Evolutionary conservation across 2,797 vertebrate genomes (phyloP), one percentile per base, ranked within the genome.

Genomic region (Malacoraja senta): DNA sequence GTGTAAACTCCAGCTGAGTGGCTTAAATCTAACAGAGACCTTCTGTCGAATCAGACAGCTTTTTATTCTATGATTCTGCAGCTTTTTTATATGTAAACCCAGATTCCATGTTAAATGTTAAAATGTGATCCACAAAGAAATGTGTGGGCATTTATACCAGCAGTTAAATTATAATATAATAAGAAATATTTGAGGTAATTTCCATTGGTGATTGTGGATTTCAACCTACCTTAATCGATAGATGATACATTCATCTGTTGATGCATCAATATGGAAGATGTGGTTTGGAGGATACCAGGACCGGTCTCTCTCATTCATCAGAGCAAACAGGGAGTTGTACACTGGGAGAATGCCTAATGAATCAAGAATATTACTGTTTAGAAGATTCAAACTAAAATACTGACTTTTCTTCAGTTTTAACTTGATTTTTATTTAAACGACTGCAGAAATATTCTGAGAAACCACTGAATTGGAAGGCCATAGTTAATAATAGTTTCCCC

Each of bases 231-330:
- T 98, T 96, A 99, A 96, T 95, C 98, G 97, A 95, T 98, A 99
- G 93, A 97, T 96, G 79, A 99, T 94, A 68, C 3, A 96, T 94
- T 98, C 97, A 76, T 94, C 96, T 93, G 95, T 94, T 78, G 97
- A 94, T 93, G 96, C 97, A 92, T 98, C 95, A 93, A 98, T 72
- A 93, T 98, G 98, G 94, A 99, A 98, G 95, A 98, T 94, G 94
- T 99, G 97, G 95, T 98, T 99, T 79, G 98, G 98, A 0, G 99
- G 97, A 94, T 98, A 98, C 98, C 98, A 99, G 92, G 96, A 96
- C 91, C 96, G 96, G 93, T 99, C 98, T 38, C 95, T 95, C 95
- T 99, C 97, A 94, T 95, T 97, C 98, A 99, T 99, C 94, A 99
- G 96, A 29, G 97, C 97, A 95, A 99, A 99, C 95, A 99, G 95